Percentiles rank a stretch among this genome's conserved stretches.
These are phyloP conservation scores for Ochropleura plecta DNA, from an alignment of 2,888 invertebrate genomes.

Conservation along the genomic window DNA sequence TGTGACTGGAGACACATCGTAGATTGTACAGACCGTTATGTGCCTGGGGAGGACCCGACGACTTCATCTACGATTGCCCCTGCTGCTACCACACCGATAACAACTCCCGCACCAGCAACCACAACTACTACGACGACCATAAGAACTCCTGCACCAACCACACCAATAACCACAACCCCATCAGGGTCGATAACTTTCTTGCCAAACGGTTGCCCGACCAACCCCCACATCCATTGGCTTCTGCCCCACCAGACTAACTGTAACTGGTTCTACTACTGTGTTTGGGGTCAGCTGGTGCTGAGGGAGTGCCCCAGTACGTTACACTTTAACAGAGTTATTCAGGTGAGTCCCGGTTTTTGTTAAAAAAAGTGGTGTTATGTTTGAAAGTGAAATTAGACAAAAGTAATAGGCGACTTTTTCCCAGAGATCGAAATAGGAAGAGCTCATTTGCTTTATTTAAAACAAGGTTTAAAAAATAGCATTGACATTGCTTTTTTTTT, in stretches of 20 bases:
- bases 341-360: conserved; percentile 70
- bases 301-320: conserved; percentile 71
- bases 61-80: conserved; percentile 16
- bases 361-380: background rate
- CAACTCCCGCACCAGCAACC: conserved; percentile 41
- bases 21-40: conserved; percentile 87
- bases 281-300: conserved; percentile 76
- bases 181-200: conserved; percentile 66
- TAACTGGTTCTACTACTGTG: conserved; percentile 82
- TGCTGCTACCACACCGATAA: conserved; percentile 13
- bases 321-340: conserved; percentile 78
- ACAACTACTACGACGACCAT: conserved; percentile 28
- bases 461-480: background rate
- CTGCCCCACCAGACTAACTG: conserved; percentile 79
- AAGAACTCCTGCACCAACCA: conserved; percentile 38
- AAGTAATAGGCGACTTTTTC: background rate
- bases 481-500: too few species aligned
- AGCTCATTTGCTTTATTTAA: background rate
- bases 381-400: background rate
- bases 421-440: background rate
- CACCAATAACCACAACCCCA: conserved; percentile 19
- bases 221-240: conserved; percentile 80
- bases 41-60: conserved; percentile 64
- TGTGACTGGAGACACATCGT: conserved; percentile 92
- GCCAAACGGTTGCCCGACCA: conserved; percentile 81